These are phyloP conservation scores for Cotesia vestalis DNA, from an alignment of 1,140 invertebrate genomes.

Conservation along the genomic window DNA sequence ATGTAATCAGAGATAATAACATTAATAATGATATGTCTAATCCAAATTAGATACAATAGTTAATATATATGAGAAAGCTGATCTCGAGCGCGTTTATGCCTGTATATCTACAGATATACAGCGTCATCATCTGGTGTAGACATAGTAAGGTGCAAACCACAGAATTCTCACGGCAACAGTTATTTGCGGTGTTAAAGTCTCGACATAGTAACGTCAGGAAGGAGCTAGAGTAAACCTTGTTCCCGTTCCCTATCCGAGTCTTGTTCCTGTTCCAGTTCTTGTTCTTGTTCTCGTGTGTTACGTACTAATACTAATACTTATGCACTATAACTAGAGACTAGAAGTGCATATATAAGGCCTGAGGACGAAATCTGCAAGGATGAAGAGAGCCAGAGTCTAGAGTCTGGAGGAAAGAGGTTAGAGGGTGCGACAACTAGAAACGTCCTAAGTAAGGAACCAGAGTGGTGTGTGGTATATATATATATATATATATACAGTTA, in stretches of 20 bases:
- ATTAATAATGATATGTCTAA: too few relatives aligned
- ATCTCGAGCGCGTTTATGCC: not conserved
- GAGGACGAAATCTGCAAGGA: not conserved
- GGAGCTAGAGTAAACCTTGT: not conserved
- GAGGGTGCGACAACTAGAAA: conserved; percentile 11
- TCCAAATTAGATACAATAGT: too few relatives aligned
- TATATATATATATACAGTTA: too few relatives aligned
- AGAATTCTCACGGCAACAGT: conserved; percentile 58
- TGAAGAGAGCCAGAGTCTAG: not conserved
- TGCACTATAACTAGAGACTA: too few relatives aligned
- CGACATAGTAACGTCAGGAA: conserved; percentile 28
- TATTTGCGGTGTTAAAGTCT: conserved; percentile 55
- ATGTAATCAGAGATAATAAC: too few relatives aligned
- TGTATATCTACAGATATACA: conserved; percentile 41
- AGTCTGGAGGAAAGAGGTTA: not conserved
- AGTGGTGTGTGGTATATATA: too few relatives aligned
- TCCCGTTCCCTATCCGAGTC: too few relatives aligned
- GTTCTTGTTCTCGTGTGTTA: too few relatives aligned
- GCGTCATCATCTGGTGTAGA: conserved; percentile 39
- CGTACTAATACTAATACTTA: too few relatives aligned
- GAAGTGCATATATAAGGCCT: not conserved
- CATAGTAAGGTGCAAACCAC: conserved; percentile 52
- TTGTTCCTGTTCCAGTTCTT: too few relatives aligned
- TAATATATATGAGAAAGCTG: not conserved
- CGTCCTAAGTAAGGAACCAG: not conserved